These are phyloP conservation scores for Emys orbicularis DNA, from an alignment of 2,797 vertebrate species.

Conservation along the genomic window DNA sequence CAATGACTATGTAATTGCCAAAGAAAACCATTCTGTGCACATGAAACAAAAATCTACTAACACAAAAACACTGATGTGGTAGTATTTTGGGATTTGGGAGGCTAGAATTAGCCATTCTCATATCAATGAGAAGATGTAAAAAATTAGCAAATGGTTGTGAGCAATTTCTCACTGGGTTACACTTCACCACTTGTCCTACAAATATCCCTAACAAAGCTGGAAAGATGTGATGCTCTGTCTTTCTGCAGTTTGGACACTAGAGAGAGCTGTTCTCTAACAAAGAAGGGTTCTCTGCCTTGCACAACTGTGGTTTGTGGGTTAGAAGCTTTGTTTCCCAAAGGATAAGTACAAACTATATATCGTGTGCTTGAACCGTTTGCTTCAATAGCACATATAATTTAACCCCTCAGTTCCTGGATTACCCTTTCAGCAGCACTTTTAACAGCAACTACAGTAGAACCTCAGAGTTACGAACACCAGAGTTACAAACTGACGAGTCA, in stretches of 20 bases:
- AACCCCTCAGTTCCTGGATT: neutral
- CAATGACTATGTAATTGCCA: neutral
- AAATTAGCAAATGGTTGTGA: neutral
- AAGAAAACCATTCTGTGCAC: neutral
- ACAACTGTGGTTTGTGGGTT: neutral
- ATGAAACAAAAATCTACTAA: neutral
- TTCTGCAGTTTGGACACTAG: conserved; percentile 50
- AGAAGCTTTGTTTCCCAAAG: neutral
- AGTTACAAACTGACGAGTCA: no score
- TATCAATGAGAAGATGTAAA: neutral
- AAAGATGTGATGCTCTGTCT: neutral
- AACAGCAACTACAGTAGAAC: neutral
- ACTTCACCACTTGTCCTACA: neutral
- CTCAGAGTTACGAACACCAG: no score
- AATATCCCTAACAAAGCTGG: neutral
- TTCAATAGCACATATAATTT: neutral
- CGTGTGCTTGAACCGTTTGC: neutral
- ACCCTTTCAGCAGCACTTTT: neutral
- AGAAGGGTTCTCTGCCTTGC: neutral
- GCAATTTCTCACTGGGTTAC: neutral
- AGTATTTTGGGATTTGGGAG: neutral
- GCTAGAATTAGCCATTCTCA: neutral
- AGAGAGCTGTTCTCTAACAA: conserved; percentile 58
- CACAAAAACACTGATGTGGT: neutral
- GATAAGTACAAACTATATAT: neutral